Evolutionary conservation across 2,888 invertebrate genomes (phyloP), one percentile per base, ranked within the genome.

Genomic region (Trachelus stipa): DNA sequence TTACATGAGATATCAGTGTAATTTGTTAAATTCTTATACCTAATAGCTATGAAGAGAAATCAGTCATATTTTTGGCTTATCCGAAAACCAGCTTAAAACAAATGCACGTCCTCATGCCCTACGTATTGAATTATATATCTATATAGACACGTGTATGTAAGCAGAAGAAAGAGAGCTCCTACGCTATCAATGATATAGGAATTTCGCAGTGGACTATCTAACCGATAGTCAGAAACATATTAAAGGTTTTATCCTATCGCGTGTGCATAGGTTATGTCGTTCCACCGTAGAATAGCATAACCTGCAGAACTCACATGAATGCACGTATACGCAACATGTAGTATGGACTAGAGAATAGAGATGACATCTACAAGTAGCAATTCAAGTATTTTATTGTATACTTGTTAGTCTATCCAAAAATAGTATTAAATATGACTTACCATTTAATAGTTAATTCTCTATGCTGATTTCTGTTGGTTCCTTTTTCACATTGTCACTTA

Each of bases 171-270:
- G 56, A 56, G 71, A 31, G 31, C 71, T 12, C 12, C 33, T 34
- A 23, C 73, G 78, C 73, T 78, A 78, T 78, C 76, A 78, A 78
- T 78, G 78, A 78, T 78, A 76, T 78, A 78, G 76, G 78, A 78
- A 75, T 78, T 78, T 78, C 75, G 68, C 69, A 69, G n/a, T 34
- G 34, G 69, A 69, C 15, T 78, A 78, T 78, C 73, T 40, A 3
- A n/a, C 73, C 75, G 75, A 77, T 75, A 71, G 77, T 34, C 33
- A n/a, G 34, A 31, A 73, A 78, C 78, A 78, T 76, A 76, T 78
- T 76, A 40, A 35, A 78, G 33, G 56, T 56, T 73, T 78, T 78
- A 77, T 77, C 69, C 75, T 56, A 33, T 69, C 34, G 34, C 9
- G 56, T 56, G 56, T 23, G 56, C 56, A 56, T 56, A 56, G 56